A percentile compares a stretch with the other conserved stretches of the same genome.
Conservation (phyloP, 30 jellyfish, hydroid and myxozoan species). For the Cassiopea xamachana region DNA sequence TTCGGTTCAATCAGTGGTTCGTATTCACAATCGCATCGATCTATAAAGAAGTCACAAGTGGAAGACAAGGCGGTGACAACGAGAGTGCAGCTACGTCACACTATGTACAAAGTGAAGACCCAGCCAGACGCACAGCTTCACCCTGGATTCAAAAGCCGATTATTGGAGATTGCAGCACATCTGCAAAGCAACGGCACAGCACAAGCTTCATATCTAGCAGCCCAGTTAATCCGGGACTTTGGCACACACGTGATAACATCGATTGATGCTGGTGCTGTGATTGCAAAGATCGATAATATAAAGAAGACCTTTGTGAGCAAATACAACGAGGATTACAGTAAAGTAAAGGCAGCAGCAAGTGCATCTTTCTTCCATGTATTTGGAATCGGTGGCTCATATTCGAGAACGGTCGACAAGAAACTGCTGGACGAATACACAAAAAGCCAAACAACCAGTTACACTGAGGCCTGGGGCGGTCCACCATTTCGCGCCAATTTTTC, state of each 20-base stretch:
- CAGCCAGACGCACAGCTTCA: conserved; percentile 80
- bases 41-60: conserved; percentile 65
- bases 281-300: conserved; percentile 63
- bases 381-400: conserved; percentile 60
- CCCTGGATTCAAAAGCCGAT: conserved; percentile 71
- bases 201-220: conserved; percentile 71
- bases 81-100: conserved; percentile 76
- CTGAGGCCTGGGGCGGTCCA: conserved; percentile 84
- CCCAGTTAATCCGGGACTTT: conserved; percentile 71
- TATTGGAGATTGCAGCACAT: conserved; percentile 82
- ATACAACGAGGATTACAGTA: conserved; percentile 59
- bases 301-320: conserved; percentile 61
- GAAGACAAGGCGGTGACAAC: conserved; percentile 79
- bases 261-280: conserved; percentile 84
- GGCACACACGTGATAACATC: conserved; percentile 82
- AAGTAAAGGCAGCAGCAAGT: conserved; percentile 83
- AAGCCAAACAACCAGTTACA: conserved; percentile 59
- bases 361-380: conserved; percentile 53
- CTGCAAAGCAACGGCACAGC: conserved; percentile 65
- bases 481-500: conserved; percentile 78
- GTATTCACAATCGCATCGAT: conserved; percentile 62
- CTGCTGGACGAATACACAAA: conserved; percentile 57
- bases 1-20: conserved; percentile 80
- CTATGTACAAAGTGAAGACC: conserved; percentile 69
- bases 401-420: conserved; percentile 29